These are phyloP conservation scores for Tetramorium bicarinatum DNA, from an alignment of 2,888 invertebrate genomes.

Conservation along the genomic window DNA sequence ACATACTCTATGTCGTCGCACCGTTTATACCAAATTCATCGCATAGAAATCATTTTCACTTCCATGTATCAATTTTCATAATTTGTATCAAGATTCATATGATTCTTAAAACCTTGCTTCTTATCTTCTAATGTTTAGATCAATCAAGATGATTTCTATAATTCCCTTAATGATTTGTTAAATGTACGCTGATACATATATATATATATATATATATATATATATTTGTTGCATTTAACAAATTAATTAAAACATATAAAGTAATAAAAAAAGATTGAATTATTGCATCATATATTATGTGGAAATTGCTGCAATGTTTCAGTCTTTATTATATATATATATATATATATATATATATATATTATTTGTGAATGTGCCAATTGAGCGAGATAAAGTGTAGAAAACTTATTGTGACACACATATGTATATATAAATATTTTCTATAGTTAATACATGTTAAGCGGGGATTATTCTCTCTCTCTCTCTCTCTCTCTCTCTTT, in stretches of 20 bases:
- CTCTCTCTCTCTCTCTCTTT: no score
- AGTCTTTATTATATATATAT: constrained; percentile 62
- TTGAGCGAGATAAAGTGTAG: constrained; percentile 70
- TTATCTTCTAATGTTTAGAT: constrained; percentile 9
- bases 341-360: constrained; percentile 49
- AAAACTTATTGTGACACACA: constrained; percentile 68
- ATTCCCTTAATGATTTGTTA: constrained; percentile 57
- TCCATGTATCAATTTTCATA: constrained; percentile 58
- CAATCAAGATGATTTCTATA: constrained; percentile 70
- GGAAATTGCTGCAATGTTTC: constrained; percentile 46
- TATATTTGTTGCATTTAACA: constrained; percentile 45
- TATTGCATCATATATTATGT: background rate
- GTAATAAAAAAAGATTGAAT: constrained; percentile 37
- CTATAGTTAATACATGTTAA: constrained; percentile 27
- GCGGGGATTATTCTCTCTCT: constrained; percentile 35
- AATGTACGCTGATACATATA: background rate
- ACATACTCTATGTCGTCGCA: constrained; percentile 44
- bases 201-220: background rate
- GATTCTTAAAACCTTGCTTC: background rate
- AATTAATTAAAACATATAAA: constrained; percentile 41
- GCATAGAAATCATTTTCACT: constrained; percentile 76
- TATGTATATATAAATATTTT: constrained; percentile 66
- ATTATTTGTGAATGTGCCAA: constrained; percentile 68
- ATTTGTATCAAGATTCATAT: constrained; percentile 16
- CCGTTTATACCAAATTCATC: constrained; percentile 63